Conservation (phyloP, 23 tunicate genomes). For the Styela plicata region DNA sequence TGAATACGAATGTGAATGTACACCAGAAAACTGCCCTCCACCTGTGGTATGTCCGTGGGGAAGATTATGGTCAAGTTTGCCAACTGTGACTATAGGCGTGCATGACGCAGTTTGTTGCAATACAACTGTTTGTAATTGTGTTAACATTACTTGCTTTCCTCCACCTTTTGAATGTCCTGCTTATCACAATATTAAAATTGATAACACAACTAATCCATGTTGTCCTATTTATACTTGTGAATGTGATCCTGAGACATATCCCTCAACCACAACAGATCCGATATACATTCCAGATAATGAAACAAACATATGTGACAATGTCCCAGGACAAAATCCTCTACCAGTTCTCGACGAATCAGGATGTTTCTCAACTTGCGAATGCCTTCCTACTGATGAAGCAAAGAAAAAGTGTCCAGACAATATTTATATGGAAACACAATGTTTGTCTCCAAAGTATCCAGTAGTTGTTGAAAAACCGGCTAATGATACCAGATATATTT, state of each 20-base stretch:
- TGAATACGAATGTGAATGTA: constrained; percentile 33
- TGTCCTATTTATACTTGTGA: constrained; percentile 42
- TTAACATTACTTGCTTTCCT: constrained; percentile 19
- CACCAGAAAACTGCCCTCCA: constrained; percentile 17
- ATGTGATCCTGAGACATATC: constrained; percentile 27
- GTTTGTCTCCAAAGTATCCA: constrained; percentile 8
- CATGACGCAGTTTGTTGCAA: constrained; percentile 45
- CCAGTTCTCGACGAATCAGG: constrained; percentile 33
- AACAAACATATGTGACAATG: constrained; percentile 2
- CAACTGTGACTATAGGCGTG: neutral
- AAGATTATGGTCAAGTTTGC: neutral
- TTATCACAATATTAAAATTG: constrained; percentile 10
- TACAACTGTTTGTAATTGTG: constrained; percentile 35
- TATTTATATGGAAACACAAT: neutral
- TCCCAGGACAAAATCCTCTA: constrained; percentile 35
- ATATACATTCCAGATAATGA: constrained; percentile 7
- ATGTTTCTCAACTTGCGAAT: constrained; percentile 38
- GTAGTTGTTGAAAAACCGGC: neutral
- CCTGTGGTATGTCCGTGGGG: constrained; percentile 24
- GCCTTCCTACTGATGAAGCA: constrained; percentile 31
- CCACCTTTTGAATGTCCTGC: constrained; percentile 25
- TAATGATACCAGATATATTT: constrained; percentile 25
- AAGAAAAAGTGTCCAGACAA: constrained; percentile 33
- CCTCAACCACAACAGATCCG: constrained; percentile 15
- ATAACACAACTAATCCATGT: constrained; percentile 35